A percentile compares a stretch with the other conserved stretches of the same genome.
Evolutionary conservation across 2,888 invertebrate species (phyloP).

Genomic region (Sinotaia quadrata): DNA sequence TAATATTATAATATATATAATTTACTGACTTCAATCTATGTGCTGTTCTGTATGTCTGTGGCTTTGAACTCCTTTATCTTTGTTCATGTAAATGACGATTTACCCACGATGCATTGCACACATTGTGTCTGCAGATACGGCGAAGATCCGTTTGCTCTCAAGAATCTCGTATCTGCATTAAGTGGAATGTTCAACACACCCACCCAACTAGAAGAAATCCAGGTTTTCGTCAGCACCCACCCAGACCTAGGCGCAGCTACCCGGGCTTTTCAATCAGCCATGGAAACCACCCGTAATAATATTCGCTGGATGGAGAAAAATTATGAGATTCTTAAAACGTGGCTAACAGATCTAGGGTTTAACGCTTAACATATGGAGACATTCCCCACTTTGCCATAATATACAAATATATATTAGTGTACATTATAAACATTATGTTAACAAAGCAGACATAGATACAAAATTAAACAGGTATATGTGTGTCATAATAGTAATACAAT

Average conservation of each 20-base stretch:
- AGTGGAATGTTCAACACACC: constrained; percentile 7
- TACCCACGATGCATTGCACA: background rate
- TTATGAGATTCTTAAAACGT: background rate
- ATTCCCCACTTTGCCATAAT: no score
- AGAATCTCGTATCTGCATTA: background rate
- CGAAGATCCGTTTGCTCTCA: background rate
- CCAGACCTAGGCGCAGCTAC: constrained; percentile 5
- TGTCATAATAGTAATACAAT: no score
- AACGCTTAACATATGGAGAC: background rate
- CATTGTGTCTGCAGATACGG: background rate
- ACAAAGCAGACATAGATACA: no score
- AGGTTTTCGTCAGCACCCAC: background rate
- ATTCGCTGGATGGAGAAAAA: constrained; percentile 20
- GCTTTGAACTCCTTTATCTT: background rate
- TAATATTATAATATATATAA: no score
- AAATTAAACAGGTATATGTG: no score
- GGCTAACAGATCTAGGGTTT: background rate
- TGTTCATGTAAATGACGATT: background rate
- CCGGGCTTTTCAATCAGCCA: constrained; percentile 2
- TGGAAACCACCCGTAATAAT: constrained; percentile 2
- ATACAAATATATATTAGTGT: no score
- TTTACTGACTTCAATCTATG: no score
- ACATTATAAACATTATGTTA: no score
- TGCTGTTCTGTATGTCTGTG: background rate
- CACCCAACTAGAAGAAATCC: constrained; percentile 1